phyloP scores from a whole-genome alignment of 1,140 invertebrate species.

The Drosophila sturtevanti region DNA sequence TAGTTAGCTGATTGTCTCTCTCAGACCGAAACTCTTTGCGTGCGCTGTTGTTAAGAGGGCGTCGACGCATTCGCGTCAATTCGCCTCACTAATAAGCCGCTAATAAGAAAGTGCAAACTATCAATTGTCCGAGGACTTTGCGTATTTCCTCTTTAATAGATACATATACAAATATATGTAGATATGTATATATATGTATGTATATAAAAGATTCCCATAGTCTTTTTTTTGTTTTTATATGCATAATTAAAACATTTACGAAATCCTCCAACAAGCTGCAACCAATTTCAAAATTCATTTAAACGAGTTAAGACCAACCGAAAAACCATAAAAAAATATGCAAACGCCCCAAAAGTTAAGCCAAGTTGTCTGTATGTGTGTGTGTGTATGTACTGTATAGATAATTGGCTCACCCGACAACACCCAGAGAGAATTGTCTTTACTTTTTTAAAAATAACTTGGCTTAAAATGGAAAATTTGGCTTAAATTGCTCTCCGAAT shows the following conservation, averaged over 20 bases:
- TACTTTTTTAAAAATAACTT: too few relatives aligned
- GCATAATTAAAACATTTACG: conserved; percentile 74
- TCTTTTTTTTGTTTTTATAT: conserved; percentile 39
- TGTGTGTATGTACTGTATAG: conserved; percentile 24
- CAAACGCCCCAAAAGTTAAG: conserved; percentile 66
- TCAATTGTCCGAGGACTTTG: conserved; percentile 9
- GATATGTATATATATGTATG: too few relatives aligned
- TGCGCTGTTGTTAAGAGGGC: conserved; percentile 61
- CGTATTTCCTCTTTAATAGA: too few relatives aligned
- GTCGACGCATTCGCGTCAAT: conserved; percentile 60
- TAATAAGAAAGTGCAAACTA: conserved; percentile 65
- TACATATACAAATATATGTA: too few relatives aligned
- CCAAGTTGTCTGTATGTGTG: conserved; percentile 24
- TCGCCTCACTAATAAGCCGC: conserved; percentile 66
- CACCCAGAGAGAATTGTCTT: not conserved
- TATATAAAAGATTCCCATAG: conserved; percentile 3
- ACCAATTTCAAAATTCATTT: conserved; percentile 14
- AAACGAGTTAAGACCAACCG: not conserved
- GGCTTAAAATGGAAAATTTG: too few relatives aligned
- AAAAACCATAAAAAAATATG: conserved; percentile 37
- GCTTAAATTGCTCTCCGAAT: conserved; percentile 7
- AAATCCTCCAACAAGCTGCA: conserved; percentile 22
- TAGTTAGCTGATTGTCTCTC: conserved; percentile 27
- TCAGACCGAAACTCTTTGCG: conserved; percentile 44
- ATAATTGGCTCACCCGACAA: not conserved